These are phyloP conservation scores for Drosophila leontia DNA, from an alignment of 1,140 invertebrate species.

Conservation along the genomic window DNA sequence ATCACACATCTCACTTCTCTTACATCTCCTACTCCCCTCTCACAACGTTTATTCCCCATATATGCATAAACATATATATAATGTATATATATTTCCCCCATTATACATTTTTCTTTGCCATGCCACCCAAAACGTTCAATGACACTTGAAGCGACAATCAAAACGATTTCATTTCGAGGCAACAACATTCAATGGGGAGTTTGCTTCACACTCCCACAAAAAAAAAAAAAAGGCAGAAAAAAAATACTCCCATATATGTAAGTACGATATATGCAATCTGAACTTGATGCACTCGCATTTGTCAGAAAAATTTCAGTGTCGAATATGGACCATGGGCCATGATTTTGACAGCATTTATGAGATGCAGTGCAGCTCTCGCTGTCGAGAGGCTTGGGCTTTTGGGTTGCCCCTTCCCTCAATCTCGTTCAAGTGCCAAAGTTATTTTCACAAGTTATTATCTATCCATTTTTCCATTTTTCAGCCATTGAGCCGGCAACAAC, in stretches of 20 bases:
- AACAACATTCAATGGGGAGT: conserved; percentile 55
- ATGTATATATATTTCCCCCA: not conserved
- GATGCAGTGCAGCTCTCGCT: conserved; percentile 14
- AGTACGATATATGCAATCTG: conserved; percentile 19
- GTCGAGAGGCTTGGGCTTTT: conserved; percentile 11
- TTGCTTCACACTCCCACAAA: conserved; percentile 36
- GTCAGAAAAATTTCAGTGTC: conserved; percentile 77
- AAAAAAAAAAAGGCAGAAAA: not conserved
- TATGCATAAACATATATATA: not conserved
- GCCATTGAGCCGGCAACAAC: conserved; percentile 69
- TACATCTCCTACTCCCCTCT: not conserved
- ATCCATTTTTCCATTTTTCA: conserved; percentile 64
- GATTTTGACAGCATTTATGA: conserved; percentile 66
- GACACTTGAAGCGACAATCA: conserved; percentile 71
- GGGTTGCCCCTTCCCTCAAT: not conserved
- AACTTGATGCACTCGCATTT: conserved; percentile 76
- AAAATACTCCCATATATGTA: conserved; percentile 11
- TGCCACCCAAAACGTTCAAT: conserved; percentile 55
- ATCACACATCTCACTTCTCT: conserved; percentile 7
- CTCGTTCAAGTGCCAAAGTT: conserved; percentile 76
- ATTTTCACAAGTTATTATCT: conserved; percentile 83
- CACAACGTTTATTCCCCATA: conserved; percentile 10
- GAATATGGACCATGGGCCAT: conserved; percentile 53
- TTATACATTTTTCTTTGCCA: conserved; percentile 9
- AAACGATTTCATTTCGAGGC: conserved; percentile 70